Evolutionary conservation across 2,888 invertebrate genomes (phyloP).

Genomic region (Tipula unca): DNA sequence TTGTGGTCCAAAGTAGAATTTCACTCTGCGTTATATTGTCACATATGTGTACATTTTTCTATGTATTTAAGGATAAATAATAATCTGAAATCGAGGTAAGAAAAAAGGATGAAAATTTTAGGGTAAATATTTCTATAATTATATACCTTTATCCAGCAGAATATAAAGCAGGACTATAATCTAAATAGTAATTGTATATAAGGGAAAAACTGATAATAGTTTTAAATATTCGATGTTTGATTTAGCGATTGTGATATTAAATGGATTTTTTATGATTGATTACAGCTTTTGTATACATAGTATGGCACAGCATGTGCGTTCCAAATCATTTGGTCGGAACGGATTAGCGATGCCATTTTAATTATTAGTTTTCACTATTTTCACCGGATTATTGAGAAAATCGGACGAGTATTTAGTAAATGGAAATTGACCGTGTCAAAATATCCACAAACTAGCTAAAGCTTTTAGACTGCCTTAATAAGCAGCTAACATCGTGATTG

Average conservation of each 20-base stretch:
- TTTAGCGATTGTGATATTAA: background rate
- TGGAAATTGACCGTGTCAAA: too few relatives aligned
- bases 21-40: background rate
- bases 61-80: conserved; percentile 4
- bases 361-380: background rate
- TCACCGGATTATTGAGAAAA: background rate
- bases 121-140: conserved; percentile 18
- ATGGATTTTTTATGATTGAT: conserved; percentile 9
- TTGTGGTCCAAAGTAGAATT: background rate
- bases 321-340: background rate
- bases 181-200: background rate
- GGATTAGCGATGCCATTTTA: background rate
- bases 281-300: background rate
- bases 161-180: background rate
- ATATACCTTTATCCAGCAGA: background rate
- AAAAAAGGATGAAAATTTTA: conserved; percentile 14
- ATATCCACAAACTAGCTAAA: too few relatives aligned
- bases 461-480: too few relatives aligned
- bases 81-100: conserved; percentile 1
- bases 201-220: background rate
- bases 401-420: too few relatives aligned
- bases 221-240: background rate
- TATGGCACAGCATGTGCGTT: background rate
- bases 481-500: too few relatives aligned
- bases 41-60: conserved; percentile 8